These are phyloP conservation scores for Scytalopus superciliaris DNA, from an alignment of 2,113 vertebrate species.

Conservation along the genomic window DNA sequence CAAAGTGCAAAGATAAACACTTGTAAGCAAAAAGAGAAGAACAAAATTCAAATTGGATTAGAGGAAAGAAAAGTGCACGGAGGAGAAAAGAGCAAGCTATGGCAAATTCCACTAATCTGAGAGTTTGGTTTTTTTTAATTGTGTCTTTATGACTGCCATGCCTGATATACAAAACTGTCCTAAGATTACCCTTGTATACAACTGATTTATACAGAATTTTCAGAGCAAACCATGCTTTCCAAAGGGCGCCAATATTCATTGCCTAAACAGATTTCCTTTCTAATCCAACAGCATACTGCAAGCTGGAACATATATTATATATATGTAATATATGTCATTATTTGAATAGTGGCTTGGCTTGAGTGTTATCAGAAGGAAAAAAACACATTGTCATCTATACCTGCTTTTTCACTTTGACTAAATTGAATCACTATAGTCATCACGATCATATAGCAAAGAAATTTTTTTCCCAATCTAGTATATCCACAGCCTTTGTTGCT, in stretches of 20 bases:
- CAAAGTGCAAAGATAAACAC: neutral
- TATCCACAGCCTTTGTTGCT: neutral
- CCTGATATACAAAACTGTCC: neutral
- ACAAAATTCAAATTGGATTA: neutral
- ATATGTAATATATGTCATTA: neutral
- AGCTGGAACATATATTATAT: neutral
- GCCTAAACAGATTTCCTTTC: neutral
- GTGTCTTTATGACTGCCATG: neutral
- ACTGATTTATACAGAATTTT: neutral
- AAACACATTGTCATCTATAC: neutral
- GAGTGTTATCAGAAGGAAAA: neutral
- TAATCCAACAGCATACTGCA: neutral
- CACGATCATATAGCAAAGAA: neutral
- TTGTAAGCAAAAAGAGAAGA: neutral
- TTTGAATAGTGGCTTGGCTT: neutral
- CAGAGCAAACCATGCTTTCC: neutral
- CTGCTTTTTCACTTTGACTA: neutral
- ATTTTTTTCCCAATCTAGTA: neutral
- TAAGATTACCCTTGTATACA: neutral
- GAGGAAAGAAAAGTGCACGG: neutral
- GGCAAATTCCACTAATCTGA: neutral
- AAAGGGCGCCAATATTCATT: neutral
- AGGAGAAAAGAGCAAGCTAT: neutral
- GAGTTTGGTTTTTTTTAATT: neutral
- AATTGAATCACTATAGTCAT: neutral